phyloP scores from a whole-genome alignment of 2,888 invertebrate species.

The Eristalis intricaria region DNA sequence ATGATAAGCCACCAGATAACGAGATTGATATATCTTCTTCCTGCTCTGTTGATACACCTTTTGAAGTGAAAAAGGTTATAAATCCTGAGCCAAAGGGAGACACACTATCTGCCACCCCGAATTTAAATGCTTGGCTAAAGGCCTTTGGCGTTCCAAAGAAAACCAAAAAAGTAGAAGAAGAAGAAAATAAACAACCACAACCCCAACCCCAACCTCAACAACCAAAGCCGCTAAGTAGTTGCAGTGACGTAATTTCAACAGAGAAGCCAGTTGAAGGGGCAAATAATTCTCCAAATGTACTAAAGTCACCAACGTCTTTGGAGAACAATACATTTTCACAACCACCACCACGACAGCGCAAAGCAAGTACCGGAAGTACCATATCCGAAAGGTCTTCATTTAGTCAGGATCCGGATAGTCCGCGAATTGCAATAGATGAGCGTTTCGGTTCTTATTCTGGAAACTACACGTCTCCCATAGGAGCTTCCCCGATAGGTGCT shows the following conservation, averaged over 20 bases:
- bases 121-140: constrained; percentile 95
- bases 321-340: constrained; percentile 77
- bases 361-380: constrained; percentile 90
- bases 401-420: constrained; percentile 89
- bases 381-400: constrained; percentile 90
- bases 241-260: constrained; percentile 13
- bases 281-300: constrained; percentile 76
- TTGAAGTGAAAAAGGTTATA: constrained; percentile 57
- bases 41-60: constrained; percentile 36
- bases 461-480: constrained; percentile 87
- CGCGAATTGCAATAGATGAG: constrained; percentile 85
- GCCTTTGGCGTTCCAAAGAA: constrained; percentile 94
- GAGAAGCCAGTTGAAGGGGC: constrained; percentile 60
- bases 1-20: constrained; percentile 14
- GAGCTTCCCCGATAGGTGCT: constrained; percentile 83
- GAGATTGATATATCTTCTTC: constrained; percentile 35
- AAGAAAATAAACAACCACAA: constrained; percentile 79
- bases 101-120: constrained; percentile 89
- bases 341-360: constrained; percentile 84
- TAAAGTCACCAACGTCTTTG: constrained; percentile 70
- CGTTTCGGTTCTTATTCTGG: constrained; percentile 85
- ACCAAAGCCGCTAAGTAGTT: constrained; percentile 14
- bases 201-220: constrained; percentile 35
- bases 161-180: constrained; percentile 85
- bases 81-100: constrained; percentile 78